Base-by-base conservation (phyloP, 2,888 invertebrate species). In the Drosophila greeni region DNA sequence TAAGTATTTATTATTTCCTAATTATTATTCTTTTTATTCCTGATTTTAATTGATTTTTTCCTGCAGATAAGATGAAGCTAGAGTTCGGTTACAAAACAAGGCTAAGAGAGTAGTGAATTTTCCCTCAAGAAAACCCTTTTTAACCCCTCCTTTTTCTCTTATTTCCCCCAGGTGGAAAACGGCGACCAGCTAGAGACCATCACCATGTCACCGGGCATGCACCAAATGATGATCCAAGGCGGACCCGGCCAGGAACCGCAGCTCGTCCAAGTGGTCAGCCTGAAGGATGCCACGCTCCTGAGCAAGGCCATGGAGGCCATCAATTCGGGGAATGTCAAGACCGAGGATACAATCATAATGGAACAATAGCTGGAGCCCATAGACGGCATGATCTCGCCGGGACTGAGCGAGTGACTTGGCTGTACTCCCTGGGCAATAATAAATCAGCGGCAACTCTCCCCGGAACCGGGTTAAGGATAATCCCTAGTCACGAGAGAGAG, bases 261-360 rank as follows among this genome's bases (percentile, higher is more conserved):
- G 89, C 88, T 93, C 69, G 91, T 95, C 84, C 95, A 95, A 89
- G 95, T 96, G 81, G 92, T 96, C 85, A 95, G 94, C 64, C 91
- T 95, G 71, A 95, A 95, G 90, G 95, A 96, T 89, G 95, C 95
- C 72, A 93, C 94, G 67, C 93, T 92, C 67, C 91, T 95, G 75
- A 93, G 93, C 79, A 95, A 95, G 89, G 94, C 94, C 57, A 94
- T 95, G 93, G 94, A 92, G 84, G 90, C 90, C 61, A 91, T 92
- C 70, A 91, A 92, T 23, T 84, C 85, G 34, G 87, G 87, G 78
- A 94, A 93, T 86, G 93, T 94, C 69, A 94, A 94, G 90, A 90
- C 92, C 54, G 94, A 94, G 87, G 93, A 93, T 65, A 92, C 92
- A 64, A 88, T 88, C 43, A 84, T 88, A 66, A 88, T 88, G 87